Conservation (phyloP, 2,888 invertebrate genomes). For the Dryadula phaetusa region DNA sequence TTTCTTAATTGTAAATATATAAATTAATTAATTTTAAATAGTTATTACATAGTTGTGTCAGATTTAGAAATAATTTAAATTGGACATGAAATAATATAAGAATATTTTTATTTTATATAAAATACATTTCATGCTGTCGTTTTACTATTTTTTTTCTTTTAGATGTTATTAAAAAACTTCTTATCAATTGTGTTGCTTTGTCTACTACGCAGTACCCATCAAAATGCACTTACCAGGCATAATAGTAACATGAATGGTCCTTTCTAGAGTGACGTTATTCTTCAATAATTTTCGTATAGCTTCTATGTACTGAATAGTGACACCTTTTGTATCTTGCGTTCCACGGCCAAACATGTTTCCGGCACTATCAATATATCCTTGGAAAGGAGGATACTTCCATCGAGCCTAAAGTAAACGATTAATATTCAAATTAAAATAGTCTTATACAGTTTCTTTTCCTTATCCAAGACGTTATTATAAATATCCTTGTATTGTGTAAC, state of each 20-base stretch:
- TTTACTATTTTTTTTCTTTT: no score
- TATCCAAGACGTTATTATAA: background rate
- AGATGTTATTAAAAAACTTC: no score
- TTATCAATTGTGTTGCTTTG: no score
- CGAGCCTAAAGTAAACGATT: slow-evolving; percentile 83
- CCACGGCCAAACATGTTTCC: slow-evolving; percentile 94
- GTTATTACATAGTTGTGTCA: no score
- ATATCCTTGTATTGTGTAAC: background rate
- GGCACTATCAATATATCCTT: slow-evolving; percentile 90
- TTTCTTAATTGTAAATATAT: no score
- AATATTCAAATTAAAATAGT: background rate
- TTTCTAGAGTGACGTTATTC: slow-evolving; percentile 57
- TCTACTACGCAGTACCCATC: no score
- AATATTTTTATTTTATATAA: no score
- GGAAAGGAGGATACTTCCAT: slow-evolving; percentile 95
- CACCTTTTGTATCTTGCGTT: slow-evolving; percentile 92
- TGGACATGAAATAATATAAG: no score
- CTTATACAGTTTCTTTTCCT: background rate
- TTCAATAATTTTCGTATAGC: slow-evolving; percentile 60
- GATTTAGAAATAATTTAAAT: no score
- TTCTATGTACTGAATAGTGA: slow-evolving; percentile 67
- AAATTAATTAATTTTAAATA: no score
- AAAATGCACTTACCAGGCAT: slow-evolving; percentile 62
- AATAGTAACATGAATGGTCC: slow-evolving; percentile 66
- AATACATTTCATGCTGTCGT: no score